These are phyloP conservation scores for Drosophila cardini DNA, from an alignment of 1,140 invertebrate genomes.

Conservation along the genomic window DNA sequence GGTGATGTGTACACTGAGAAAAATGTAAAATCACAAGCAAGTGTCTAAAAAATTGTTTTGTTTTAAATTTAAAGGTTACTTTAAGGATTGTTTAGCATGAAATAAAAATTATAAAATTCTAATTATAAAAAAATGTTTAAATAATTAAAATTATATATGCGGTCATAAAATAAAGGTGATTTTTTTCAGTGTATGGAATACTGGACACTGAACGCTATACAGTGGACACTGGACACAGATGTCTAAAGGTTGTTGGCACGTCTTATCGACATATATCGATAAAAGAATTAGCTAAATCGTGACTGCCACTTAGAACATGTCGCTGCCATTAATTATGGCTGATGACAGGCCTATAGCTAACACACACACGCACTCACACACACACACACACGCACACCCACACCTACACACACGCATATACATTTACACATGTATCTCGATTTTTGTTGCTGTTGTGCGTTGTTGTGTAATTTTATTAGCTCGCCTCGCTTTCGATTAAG, in stretches of 20 bases:
- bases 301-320: constrained; percentile 79
- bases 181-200: too few species aligned
- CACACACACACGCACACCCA: constrained; percentile 15
- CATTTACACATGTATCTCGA: constrained; percentile 12
- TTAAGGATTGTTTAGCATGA: too few species aligned
- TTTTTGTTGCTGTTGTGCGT: constrained; percentile 47
- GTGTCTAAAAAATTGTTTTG: too few species aligned
- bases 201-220: not conserved
- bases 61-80: too few species aligned
- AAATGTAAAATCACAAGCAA: too few species aligned
- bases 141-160: too few species aligned
- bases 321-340: constrained; percentile 83
- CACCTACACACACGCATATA: constrained; percentile 26
- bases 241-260: constrained; percentile 48
- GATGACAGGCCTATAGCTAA: constrained; percentile 59
- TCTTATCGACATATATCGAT: constrained; percentile 83
- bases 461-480: constrained; percentile 72
- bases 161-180: too few species aligned
- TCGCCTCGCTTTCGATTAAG: constrained; percentile 62
- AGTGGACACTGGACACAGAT: constrained; percentile 29
- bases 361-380: constrained; percentile 28
- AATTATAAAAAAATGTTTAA: too few species aligned
- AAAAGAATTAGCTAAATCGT: constrained; percentile 84
- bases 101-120: too few species aligned
- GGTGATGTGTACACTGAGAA: too few species aligned